Percentiles rank a stretch among this genome's conserved stretches.
Conservation (phyloP, 1,140 invertebrate species). For the Mercenaria mercenaria region DNA sequence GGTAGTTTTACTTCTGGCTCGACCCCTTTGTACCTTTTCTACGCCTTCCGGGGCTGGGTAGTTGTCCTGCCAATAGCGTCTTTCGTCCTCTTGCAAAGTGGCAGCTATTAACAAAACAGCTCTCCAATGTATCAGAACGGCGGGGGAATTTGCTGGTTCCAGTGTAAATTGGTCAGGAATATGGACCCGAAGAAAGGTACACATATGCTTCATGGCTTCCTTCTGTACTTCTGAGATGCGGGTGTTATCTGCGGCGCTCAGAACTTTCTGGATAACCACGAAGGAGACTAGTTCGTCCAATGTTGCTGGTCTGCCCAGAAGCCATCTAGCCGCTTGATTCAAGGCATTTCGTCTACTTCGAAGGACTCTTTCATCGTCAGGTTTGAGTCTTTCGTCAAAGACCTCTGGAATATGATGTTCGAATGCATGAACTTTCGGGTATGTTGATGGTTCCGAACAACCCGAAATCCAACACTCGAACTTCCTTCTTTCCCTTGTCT, state of each 20-base stretch:
- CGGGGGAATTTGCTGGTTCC: background rate
- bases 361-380: background rate
- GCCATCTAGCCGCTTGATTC: background rate
- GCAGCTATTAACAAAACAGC: background rate
- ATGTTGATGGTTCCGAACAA: background rate
- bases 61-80: no score
- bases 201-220: background rate
- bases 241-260: background rate
- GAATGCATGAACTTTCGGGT: slow-evolving; percentile 1
- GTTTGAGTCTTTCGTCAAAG: background rate
- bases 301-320: background rate
- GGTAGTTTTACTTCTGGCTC: background rate
- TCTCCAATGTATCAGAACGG: slow-evolving; percentile 33
- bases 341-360: no score
- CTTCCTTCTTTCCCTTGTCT: background rate
- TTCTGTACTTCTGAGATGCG: background rate
- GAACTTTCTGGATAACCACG: background rate
- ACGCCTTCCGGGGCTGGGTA: background rate
- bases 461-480: background rate
- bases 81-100: background rate
- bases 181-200: background rate
- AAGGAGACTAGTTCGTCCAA: background rate
- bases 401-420: background rate
- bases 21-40: background rate
- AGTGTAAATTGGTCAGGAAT: background rate